Percentiles rank a stretch among this genome's conserved stretches.
Conservation (phyloP, 2,888 invertebrate species). For the Heliconius ethilla region DNA sequence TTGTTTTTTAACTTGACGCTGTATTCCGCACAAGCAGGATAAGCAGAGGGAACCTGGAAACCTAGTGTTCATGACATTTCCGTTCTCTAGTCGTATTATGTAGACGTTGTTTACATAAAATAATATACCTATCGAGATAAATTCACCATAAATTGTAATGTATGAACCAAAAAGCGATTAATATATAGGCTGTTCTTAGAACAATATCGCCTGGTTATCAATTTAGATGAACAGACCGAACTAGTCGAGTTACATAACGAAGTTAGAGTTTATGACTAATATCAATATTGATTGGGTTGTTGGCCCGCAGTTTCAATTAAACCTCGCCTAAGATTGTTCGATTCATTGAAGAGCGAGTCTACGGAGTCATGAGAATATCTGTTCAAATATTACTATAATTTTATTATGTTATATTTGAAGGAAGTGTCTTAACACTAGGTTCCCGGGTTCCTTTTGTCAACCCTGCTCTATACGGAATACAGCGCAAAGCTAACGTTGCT, state of each 20-base stretch:
- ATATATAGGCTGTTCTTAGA: not conserved
- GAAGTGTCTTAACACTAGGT: too few species aligned
- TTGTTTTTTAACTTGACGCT: too few species aligned
- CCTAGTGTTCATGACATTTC: not conserved
- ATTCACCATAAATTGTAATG: constrained; percentile 3
- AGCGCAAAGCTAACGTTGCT: too few species aligned
- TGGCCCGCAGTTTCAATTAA: constrained; percentile 52
- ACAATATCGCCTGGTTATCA: constrained; percentile 26
- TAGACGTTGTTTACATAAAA: too few species aligned
- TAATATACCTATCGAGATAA: not conserved
- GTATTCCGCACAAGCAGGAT: too few species aligned
- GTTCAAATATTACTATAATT: not conserved
- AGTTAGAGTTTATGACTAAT: constrained; percentile 33
- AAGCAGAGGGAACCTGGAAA: not conserved
- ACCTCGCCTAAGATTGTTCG: constrained; percentile 41
- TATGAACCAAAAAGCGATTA: not conserved
- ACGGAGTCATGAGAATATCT: not conserved
- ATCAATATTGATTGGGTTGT: constrained; percentile 33
- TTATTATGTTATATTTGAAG: too few species aligned
- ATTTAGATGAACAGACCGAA: constrained; percentile 28
- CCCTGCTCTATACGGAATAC: too few species aligned
- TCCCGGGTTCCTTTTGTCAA: too few species aligned
- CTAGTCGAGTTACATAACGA: constrained; percentile 22
- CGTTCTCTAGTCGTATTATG: too few species aligned
- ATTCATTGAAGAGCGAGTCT: not conserved